phyloP scores from a whole-genome alignment of 2,797 vertebrate species.

The Falco peregrinus region DNA sequence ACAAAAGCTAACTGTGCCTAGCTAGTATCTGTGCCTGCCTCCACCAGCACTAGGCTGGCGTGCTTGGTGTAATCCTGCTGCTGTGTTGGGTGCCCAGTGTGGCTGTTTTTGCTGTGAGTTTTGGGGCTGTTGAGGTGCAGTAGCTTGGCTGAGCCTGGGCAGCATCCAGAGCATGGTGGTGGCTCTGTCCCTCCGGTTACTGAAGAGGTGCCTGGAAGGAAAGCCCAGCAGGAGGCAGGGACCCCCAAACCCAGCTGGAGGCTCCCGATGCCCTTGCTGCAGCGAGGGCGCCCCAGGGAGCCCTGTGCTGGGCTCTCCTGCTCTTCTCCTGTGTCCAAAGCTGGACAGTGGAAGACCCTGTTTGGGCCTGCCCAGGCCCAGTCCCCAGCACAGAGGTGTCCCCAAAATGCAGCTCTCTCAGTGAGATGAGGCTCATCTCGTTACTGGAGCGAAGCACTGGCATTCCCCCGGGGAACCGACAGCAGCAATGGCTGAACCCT shows the following conservation, averaged over 20 bases:
- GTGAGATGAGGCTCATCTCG: not conserved
- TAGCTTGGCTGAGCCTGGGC: not conserved
- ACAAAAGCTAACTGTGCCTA: not conserved
- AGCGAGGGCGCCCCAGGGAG: not conserved
- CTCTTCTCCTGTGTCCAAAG: not conserved
- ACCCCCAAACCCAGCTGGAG: not conserved
- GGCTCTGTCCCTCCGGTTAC: not conserved
- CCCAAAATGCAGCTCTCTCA: not conserved
- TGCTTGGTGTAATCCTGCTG: not conserved
- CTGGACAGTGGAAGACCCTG: fast-evolving
- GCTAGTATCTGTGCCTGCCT: fast-evolving
- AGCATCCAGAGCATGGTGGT: not conserved
- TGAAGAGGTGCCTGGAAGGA: not conserved
- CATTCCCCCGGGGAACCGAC: not conserved
- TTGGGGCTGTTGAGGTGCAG: not conserved
- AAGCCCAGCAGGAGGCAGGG: not conserved
- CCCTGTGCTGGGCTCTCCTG: not conserved
- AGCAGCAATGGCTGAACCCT: not conserved
- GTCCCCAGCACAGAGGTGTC: not conserved
- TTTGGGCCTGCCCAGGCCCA: not conserved
- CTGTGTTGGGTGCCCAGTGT: fast-evolving
- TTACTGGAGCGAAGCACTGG: not conserved
- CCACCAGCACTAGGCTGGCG: not conserved
- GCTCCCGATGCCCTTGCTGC: not conserved
- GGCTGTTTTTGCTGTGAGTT: not conserved